Conservation (phyloP, 2,797 vertebrate genomes). For the Anas bahamensis region DNA sequence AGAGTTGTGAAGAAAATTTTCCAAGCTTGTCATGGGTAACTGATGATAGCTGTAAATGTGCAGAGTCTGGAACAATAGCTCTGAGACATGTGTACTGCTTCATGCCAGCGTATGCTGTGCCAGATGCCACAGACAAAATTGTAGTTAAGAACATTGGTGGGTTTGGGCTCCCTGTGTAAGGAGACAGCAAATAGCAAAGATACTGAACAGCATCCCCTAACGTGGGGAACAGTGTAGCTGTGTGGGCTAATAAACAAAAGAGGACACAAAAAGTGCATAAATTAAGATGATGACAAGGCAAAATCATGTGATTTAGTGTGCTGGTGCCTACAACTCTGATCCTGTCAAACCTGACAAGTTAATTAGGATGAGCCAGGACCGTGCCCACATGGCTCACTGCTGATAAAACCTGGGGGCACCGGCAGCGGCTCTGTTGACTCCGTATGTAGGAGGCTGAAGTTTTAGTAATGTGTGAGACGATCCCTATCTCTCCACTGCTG, state of each 20-base stretch:
- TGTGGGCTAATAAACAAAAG: background rate
- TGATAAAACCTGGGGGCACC: background rate
- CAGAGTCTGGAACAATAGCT: slow-evolving; percentile 27
- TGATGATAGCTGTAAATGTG: background rate
- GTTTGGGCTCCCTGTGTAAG: background rate
- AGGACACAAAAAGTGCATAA: background rate
- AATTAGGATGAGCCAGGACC: background rate
- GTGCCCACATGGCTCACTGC: background rate
- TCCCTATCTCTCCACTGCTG: background rate
- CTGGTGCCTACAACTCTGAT: background rate
- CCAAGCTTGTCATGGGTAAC: background rate
- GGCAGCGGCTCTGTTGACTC: background rate
- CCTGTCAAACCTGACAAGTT: background rate
- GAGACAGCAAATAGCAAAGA: background rate
- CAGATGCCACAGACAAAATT: slow-evolving; percentile 2
- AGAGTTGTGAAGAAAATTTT: background rate
- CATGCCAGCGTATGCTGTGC: background rate
- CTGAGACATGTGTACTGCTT: background rate
- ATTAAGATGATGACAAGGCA: background rate
- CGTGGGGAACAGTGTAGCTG: rapidly evolving
- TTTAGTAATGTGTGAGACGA: background rate
- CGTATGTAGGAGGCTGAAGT: rapidly evolving
- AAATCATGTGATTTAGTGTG: background rate
- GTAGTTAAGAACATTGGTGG: background rate
- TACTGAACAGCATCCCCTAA: background rate